Evolutionary conservation across 2,888 invertebrate genomes (phyloP), one percentile per base, ranked within the genome.

Genomic region (Catocala nupta): DNA sequence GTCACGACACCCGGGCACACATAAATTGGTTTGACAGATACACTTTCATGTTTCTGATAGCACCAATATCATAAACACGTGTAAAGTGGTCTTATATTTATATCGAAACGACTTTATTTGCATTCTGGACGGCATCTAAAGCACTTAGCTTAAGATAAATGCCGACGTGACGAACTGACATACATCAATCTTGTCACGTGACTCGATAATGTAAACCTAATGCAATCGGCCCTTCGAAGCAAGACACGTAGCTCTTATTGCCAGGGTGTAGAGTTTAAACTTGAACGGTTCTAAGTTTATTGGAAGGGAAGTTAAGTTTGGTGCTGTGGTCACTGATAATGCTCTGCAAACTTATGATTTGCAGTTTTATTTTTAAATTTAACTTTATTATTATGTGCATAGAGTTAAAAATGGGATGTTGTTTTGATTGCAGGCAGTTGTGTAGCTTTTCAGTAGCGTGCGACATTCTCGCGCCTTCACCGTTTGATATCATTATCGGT

Each of bases 131-230:
- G 72, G 78, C 84, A 82, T 85, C 84, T 78, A 49, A 77, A 77
- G 87, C 91, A 91, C 91, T 91, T 90, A 91, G 87, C 78, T 72
- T 65, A 69, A 80, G 89, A 88, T 89, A 89, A 73, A 65, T 68
- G 65, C 62, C 70, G 78, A 80, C 84, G 85, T 84, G 86, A 84
- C 82, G 81, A 67, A 59, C 80, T 87, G 88, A 87, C 90, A 84
- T 78, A 77, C 82, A 90, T 90, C 90, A 85, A 82, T 89, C 88
- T 82, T 85, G 85, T 87, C 84, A 81, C 78, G 72, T 80, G 71
- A 73, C 66, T 68, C 65, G 86, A 88, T 87, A 88, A 73, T 71
- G 60, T 63, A 11, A 43, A 33, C 13, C 63, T 59, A 67, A 65
- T 43, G 54, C 57, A 57, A 69, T 45, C 59, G 58, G 55, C 13